Base-by-base conservation (phyloP, 2,888 invertebrate species). In the Timandra comae region DNA sequence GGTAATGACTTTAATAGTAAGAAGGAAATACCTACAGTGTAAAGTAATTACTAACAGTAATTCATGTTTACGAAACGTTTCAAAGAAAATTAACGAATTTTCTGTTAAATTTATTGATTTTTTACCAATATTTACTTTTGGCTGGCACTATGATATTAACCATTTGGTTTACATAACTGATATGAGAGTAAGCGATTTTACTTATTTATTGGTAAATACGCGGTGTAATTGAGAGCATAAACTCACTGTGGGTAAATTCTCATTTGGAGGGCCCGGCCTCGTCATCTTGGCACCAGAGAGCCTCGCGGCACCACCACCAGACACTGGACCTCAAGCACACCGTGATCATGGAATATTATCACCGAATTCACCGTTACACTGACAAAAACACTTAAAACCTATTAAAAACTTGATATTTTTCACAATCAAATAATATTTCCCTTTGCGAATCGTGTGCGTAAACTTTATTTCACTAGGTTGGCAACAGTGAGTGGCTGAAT, bases 261-360 rank as follows among this genome's bases (percentile, higher is more conserved):
- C 91, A 63, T 90, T 91, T 28, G 92, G 92, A 49, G 92, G 92
- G 52, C 91, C 89, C 36, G 92, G 84, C 21, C 86, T 78, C 45
- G 86, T 86, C 86, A 86, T 86, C 37, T 42, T 57, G 38, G 16
- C 35, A 30, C 35, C 44, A 41, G 42, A 35, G 39, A 27, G 45
- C 38, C 30, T 41, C 46, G 37, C 43, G 43, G 38, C 51, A 37
- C 58, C 52, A 41, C 54, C 48, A 35, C 45, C 41, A 26, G 26
- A 23, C 13, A 26, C 29, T 30, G 26, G 35, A 30, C 29, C 24
- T 31, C 13, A 19, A 25, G 32, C 39, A 26, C 35, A 35, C 48
- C 46, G 41, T 59, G 54, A 50, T 65, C 75, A 69, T 75, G 60
- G 56, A 61, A 63, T 68, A 66, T 57, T 75, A 76, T 72, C 74